Base-by-base conservation (phyloP, 2,888 invertebrate genomes). In the Nymphalis polychloros region DNA sequence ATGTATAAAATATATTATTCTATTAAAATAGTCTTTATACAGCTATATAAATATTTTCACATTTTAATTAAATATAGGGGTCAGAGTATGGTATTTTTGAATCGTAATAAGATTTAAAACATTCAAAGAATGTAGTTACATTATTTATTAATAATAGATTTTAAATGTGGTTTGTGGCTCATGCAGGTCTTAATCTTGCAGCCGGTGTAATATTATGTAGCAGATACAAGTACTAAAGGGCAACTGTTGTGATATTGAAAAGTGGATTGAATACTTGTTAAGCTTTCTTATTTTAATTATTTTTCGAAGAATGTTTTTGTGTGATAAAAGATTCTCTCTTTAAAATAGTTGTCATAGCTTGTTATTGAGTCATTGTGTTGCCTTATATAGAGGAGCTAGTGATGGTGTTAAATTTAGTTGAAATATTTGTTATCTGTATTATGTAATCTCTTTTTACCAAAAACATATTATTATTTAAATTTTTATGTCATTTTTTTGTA, bases 401-500 rank as follows among this genome's bases (percentile, higher is more conserved):
- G 48, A 46, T 53, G 63, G 50, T 69, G 63, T 60, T 48, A 63
- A 65, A 7, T 57, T 19, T 41, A 35, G 8, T 35, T 57, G 8
- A 19, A 41, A 57, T 57, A 41, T 41, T 27, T 27, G 13, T 41
- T 41, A 27, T 8, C n/a, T 57, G 19, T 57, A 57, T 31, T n/a
- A 49, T n/a, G 49, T n/a, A n/a, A n/a, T n/a, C 17, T 48, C 48
- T 19, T n/a, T 17, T 8, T 17, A 46, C 52, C 67, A 59, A 64
- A 69, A 59, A 52, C 68, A 65, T 59, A 20, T 59, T 68, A 60
- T 57, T 31, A 6, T 31, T 31, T 57, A 10, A 35, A 57, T 62
- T 64, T 67, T 70, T 74, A 68, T 64, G 65, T 69, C 68, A 62
- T 74, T 76, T 71, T 66, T 77, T 76, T 77, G 68, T 75, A 73